Percentiles rank a stretch among this genome's conserved stretches.
Conservation (phyloP, 2,888 invertebrate species). For the Acanthacorydalis orientalis region DNA sequence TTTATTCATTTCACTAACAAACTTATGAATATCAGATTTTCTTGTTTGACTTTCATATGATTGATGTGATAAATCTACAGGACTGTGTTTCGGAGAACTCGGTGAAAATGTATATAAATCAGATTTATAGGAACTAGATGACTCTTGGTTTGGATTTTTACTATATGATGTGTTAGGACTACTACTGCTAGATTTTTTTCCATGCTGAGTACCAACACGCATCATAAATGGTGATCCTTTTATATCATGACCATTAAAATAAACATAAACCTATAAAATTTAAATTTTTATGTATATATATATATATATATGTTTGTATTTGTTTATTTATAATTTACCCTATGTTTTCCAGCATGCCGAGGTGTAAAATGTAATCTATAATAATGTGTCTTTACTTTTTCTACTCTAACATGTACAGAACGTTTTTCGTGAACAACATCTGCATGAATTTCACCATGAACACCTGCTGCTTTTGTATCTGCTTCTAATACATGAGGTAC, state of each 20-base stretch:
- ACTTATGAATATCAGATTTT: not conserved
- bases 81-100: not conserved
- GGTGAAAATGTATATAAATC: constrained; percentile 8
- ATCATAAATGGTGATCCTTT: constrained; percentile 78
- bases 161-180: constrained; percentile 20
- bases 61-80: not conserved
- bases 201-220: constrained; percentile 59
- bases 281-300: not conserved
- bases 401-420: constrained; percentile 68
- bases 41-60: not conserved
- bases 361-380: constrained; percentile 67
- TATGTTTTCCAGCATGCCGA: constrained; percentile 60
- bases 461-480: constrained; percentile 57
- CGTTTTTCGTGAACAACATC: constrained; percentile 82
- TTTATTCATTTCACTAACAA: not conserved
- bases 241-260: constrained; percentile 80
- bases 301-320: not conserved
- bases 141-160: constrained; percentile 17
- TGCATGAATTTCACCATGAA: constrained; percentile 71
- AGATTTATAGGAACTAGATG: constrained; percentile 11
- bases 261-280: constrained; percentile 57
- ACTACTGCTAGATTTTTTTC: constrained; percentile 36
- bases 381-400: constrained; percentile 47
- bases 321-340: constrained; percentile 27
- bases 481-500: constrained; percentile 74